A percentile compares a stretch with the other conserved stretches of the same genome.
phyloP scores from a whole-genome alignment of 2,113 vertebrate genomes.

The Tachysurus vachellii region DNA sequence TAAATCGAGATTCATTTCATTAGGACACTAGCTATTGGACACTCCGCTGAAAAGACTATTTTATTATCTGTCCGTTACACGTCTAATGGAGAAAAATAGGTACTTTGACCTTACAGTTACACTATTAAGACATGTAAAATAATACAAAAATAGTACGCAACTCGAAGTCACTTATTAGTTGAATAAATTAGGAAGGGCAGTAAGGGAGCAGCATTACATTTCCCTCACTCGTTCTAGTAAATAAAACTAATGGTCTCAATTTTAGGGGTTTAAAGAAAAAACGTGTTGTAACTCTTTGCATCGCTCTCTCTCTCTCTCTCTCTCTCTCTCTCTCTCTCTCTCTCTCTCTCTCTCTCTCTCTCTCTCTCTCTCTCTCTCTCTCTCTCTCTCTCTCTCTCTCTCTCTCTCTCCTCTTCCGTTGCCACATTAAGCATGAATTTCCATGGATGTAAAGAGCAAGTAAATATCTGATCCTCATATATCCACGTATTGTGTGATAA shows the following conservation, averaged over 20 bases:
- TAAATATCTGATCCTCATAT: background rate
- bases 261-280: background rate
- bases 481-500: too few species aligned
- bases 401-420: background rate
- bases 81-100: background rate
- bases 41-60: background rate
- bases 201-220: background rate
- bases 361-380: background rate
- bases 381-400: too few species aligned
- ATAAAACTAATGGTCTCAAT: background rate
- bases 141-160: background rate
- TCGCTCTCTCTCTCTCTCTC: background rate
- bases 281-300: too few species aligned
- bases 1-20: conserved; percentile 22
- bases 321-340: background rate
- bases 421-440: background rate
- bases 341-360: background rate
- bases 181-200: background rate
- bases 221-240: background rate
- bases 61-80: background rate
- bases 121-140: background rate
- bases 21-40: background rate
- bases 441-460: background rate
- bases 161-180: background rate
- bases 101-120: background rate